Base-by-base conservation (phyloP, 2,888 invertebrate genomes). In the Therioaphis trifolii region DNA sequence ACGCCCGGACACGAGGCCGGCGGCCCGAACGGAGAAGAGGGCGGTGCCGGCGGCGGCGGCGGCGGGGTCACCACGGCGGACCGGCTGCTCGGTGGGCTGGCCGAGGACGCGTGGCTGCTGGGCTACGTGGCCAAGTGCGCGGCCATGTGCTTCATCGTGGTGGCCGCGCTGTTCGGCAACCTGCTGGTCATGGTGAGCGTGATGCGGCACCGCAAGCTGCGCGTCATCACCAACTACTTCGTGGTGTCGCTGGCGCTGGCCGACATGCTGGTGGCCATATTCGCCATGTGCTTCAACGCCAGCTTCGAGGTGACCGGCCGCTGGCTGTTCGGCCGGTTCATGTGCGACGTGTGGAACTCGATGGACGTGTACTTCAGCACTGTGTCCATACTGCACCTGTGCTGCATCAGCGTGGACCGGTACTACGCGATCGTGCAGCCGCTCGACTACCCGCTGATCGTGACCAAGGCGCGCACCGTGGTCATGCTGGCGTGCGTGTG, bases 281-380 rank as follows among this genome's bases (percentile, higher is more conserved):
- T 95, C 91, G 96, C 96, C 0, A 97, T 97, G 96, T 95, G 95
- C 86, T 96, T 96, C 89, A 96, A 96, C 90, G 95, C 96, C 86
- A 94, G 94, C 88, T 95, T 96, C 46, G 95, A 96, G 88, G 90
- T 96, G 24, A 94, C 94, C 1, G 94, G 94, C 14, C 91, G 91
- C 86, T 97, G 97, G 97, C 89, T 96, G 85, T 96, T 97, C 87
- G 96, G 96, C 0, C 93, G 93, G 87, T 94, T 95, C 88, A 95
- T 96, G 94, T 97, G 97, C 89, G 96, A 97, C 89, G 95, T 97
- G 21, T 98, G 97, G 95, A 98, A 97, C 89, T 96, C 97, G 1
- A 91, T 97, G 86, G 98, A 98, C 89, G 98, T 98, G 1, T 96
- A 97, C 88, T 98, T 97, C 88, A 96, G 94, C 86, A 96, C 94